Conservation (phyloP, 2,113 vertebrate genomes). For the Neodontobutis hainanensis region DNA sequence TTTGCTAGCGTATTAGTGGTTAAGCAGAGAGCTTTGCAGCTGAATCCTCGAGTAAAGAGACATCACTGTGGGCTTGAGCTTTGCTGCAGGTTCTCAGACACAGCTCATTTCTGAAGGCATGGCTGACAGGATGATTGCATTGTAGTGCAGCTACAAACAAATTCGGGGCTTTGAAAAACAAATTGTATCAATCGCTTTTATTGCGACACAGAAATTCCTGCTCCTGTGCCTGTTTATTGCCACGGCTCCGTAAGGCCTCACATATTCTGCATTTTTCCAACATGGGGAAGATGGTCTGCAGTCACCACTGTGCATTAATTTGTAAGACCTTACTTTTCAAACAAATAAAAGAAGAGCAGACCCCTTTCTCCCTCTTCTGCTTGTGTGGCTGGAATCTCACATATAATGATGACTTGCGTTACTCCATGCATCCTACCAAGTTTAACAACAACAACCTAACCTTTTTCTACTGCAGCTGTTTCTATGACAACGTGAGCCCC, state of each 20-base stretch:
- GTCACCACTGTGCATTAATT: conserved; percentile 43
- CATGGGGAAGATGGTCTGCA: conserved; percentile 11
- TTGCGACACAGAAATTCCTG: conserved; percentile 50
- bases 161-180: conserved; percentile 47
- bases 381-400: conserved; percentile 47
- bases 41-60: conserved; percentile 42
- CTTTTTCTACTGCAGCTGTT: conserved; percentile 74
- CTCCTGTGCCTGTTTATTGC: conserved; percentile 46
- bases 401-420: conserved; percentile 72
- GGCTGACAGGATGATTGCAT: conserved; percentile 45
- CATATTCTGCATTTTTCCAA: conserved; percentile 20
- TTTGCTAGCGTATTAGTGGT: neutral
- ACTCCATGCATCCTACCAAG: conserved; percentile 65
- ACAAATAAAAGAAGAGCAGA: conserved; percentile 54
- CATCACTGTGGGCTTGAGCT: conserved; percentile 26
- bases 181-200: conserved; percentile 52
- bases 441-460: conserved; percentile 73
- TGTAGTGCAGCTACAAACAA: conserved; percentile 46
- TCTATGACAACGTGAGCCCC: conserved; percentile 77
- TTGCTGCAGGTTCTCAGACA: conserved; percentile 39
- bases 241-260: conserved; percentile 25
- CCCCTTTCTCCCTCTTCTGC: neutral
- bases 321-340: conserved; percentile 44
- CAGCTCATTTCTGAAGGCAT: conserved; percentile 36
- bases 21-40: neutral